Percentiles rank a stretch among this genome's conserved stretches.
Conservation (phyloP, 2,888 invertebrate species). For the Leptothorax acervorum region DNA sequence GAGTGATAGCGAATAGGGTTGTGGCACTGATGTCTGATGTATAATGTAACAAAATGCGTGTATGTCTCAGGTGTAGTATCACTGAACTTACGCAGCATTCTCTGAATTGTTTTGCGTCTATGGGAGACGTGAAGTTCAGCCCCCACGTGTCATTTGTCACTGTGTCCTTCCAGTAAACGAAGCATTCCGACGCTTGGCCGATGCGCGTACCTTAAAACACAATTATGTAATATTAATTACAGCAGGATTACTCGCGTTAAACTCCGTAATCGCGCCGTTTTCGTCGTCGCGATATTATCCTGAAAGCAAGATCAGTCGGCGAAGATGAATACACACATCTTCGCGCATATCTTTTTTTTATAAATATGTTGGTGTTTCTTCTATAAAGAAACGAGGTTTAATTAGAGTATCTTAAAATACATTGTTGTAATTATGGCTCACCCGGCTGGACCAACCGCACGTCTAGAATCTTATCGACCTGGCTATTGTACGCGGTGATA, state of each 20-base stretch:
- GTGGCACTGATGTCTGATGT: constrained; percentile 36
- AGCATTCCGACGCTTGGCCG: constrained; percentile 99
- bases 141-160: constrained; percentile 99
- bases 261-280: not conserved
- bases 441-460: constrained; percentile 98
- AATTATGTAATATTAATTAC: constrained; percentile 27
- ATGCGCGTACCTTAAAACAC: constrained; percentile 93
- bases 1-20: constrained; percentile 37
- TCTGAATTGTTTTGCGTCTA: constrained; percentile 98
- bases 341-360: not conserved
- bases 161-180: constrained; percentile 99
- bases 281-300: not conserved
- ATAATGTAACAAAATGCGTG: constrained; percentile 45
- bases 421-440: constrained; percentile 84
- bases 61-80: constrained; percentile 26
- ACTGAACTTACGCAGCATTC: constrained; percentile 97
- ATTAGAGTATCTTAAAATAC: constrained; percentile 25
- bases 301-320: not conserved
- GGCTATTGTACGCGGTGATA: constrained; percentile 99
- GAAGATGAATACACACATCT: not conserved
- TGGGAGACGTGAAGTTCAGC: constrained; percentile 98
- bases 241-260: not conserved
- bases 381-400: not conserved
- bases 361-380: not conserved
- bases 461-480: constrained; percentile 99